phyloP scores from a whole-genome alignment of 2,888 invertebrate species.

The Bellardia pandia region DNA sequence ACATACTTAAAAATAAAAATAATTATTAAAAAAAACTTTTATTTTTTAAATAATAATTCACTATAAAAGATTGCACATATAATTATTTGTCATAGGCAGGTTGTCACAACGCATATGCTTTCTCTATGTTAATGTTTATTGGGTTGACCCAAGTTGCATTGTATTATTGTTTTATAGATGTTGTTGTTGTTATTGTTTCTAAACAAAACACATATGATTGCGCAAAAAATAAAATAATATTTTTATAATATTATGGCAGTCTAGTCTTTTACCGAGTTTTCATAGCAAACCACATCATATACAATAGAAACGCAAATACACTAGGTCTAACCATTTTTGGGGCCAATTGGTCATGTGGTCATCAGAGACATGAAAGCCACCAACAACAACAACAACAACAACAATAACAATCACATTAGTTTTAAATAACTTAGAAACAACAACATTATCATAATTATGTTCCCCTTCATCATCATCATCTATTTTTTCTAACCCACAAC shows the following conservation, averaged over 20 bases:
- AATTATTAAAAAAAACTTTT: no score
- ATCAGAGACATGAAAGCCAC: constrained; percentile 61
- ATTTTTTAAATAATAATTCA: no score
- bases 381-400: constrained; percentile 48
- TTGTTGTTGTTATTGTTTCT: background rate
- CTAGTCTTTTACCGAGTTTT: constrained; percentile 24
- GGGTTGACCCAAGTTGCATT: background rate
- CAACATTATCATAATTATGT: constrained; percentile 33
- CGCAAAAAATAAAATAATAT: constrained; percentile 8
- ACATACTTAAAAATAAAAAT: no score
- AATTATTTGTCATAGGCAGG: no score
- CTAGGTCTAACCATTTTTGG: constrained; percentile 62
- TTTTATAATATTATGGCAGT: background rate
- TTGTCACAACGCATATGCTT: no score
- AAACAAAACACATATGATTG: constrained; percentile 31
- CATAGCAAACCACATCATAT: constrained; percentile 34
- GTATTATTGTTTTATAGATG: background rate
- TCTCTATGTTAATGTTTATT: constrained; percentile 6
- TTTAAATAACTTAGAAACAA: constrained; percentile 47
- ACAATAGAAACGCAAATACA: constrained; percentile 43
- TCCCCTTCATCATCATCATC: constrained; percentile 28
- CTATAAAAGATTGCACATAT: no score
- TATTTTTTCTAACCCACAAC: constrained; percentile 49
- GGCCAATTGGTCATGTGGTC: constrained; percentile 71
- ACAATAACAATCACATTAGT: constrained; percentile 60